These are phyloP conservation scores for Heliconius hermathena DNA, from an alignment of 1,140 invertebrate genomes.

Conservation along the genomic window DNA sequence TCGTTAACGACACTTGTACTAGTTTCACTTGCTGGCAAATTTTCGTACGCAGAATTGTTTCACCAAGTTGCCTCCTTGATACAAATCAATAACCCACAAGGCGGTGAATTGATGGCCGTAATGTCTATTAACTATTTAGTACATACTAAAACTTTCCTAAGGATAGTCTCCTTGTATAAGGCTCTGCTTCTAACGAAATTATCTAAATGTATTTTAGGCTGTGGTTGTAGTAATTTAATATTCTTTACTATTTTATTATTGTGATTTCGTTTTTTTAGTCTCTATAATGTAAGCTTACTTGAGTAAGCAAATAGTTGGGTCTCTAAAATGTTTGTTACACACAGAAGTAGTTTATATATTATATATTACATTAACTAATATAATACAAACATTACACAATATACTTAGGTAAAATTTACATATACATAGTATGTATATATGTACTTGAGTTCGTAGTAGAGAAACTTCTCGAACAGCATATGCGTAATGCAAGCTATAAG, in stretches of 20 bases:
- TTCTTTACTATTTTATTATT: not conserved
- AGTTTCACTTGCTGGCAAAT: conserved; percentile 62
- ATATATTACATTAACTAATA: not conserved
- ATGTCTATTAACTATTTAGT: conserved; percentile 25
- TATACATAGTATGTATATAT: not conserved
- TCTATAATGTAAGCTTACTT: not conserved
- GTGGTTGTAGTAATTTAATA: not conserved
- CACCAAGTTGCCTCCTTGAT: conserved; percentile 59
- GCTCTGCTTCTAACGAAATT: not conserved
- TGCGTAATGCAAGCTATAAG: conserved; percentile 34
- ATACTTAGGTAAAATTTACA: not conserved
- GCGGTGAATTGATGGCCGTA: conserved; percentile 29
- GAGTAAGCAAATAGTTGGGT: not conserved
- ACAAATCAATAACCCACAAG: conserved; percentile 57
- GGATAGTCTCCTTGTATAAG: not conserved
- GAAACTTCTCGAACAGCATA: conserved; percentile 32
- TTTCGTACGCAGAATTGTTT: conserved; percentile 63
- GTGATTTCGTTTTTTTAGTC: too few species aligned
- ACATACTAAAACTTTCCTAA: conserved; percentile 27
- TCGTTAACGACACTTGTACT: conserved; percentile 71
- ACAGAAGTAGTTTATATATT: not conserved
- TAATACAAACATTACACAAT: not conserved
- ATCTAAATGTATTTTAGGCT: not conserved
- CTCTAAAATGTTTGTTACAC: not conserved
- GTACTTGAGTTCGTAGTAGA: conserved; percentile 10